A percentile compares a stretch with the other conserved stretches of the same genome.
Conservation (phyloP, 2,888 invertebrate genomes). For the Molanna angustata region DNA sequence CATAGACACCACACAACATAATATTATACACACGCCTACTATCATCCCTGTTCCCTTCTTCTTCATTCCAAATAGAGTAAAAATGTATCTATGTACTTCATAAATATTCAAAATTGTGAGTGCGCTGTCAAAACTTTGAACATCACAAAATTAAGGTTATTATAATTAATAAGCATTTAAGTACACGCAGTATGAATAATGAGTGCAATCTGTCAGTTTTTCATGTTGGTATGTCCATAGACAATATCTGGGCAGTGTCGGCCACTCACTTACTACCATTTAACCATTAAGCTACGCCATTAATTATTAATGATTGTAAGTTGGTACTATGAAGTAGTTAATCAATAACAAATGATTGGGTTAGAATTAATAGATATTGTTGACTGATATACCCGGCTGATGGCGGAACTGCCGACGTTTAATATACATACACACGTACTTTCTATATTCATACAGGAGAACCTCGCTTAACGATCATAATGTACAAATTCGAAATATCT, state of each 20-base stretch:
- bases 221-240: neutral
- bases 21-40: no score
- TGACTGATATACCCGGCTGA: neutral
- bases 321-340: neutral
- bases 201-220: neutral
- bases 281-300: neutral
- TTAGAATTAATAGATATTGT: neutral
- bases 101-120: no score
- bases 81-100: no score
- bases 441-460: no score
- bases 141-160: neutral
- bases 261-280: neutral
- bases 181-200: neutral
- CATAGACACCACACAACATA: no score
- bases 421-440: no score
- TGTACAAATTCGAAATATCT: no score
- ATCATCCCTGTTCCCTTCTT: no score
- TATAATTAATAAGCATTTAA: neutral
- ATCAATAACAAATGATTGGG: neutral
- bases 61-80: no score
- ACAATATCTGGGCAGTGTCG: no score
- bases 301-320: neutral
- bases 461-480: no score
- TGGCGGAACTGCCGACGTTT: no score
- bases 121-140: neutral